These are phyloP conservation scores for Phymorhynchus buccinoides DNA, from an alignment of 1,140 invertebrate genomes.

Conservation along the genomic window DNA sequence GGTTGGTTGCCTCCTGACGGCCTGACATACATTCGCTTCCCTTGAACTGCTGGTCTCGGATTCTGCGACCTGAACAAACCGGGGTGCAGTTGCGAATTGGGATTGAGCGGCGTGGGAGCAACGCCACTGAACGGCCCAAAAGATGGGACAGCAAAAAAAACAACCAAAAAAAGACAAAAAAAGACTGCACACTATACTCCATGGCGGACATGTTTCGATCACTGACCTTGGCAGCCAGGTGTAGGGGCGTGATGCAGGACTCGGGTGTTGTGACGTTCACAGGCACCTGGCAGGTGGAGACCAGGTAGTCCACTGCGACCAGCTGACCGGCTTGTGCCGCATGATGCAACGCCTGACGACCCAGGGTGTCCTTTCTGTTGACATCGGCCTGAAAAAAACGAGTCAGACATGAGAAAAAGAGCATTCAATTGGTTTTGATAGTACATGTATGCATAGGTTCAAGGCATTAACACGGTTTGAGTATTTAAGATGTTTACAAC, in stretches of 20 bases:
- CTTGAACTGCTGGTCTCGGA: too few relatives aligned
- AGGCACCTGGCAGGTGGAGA: slow-evolving; percentile 62
- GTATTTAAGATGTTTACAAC: too few relatives aligned
- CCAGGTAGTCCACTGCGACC: slow-evolving; percentile 73
- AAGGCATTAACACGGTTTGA: too few relatives aligned
- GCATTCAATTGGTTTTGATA: too few relatives aligned
- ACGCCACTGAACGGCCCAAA: not conserved
- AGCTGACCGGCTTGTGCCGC: slow-evolving; percentile 75
- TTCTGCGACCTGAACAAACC: too few relatives aligned
- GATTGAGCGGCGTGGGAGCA: not conserved
- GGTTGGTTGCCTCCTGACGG: too few relatives aligned
- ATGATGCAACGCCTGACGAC: slow-evolving; percentile 74
- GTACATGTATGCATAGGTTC: too few relatives aligned
- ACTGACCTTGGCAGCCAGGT: slow-evolving; percentile 70
- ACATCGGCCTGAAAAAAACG: slow-evolving; percentile 56
- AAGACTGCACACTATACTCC: not conserved
- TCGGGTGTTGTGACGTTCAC: slow-evolving; percentile 36
- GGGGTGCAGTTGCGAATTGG: too few relatives aligned
- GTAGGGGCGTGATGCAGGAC: slow-evolving; percentile 62
- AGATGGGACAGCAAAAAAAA: not conserved
- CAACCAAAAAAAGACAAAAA: too few relatives aligned
- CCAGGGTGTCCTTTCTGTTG: slow-evolving; percentile 49
- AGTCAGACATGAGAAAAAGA: too few relatives aligned
- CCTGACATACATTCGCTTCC: too few relatives aligned
- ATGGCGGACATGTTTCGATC: not conserved